These are phyloP conservation scores for Apotomis capreana DNA, from an alignment of 2,888 invertebrate species.

Conservation along the genomic window DNA sequence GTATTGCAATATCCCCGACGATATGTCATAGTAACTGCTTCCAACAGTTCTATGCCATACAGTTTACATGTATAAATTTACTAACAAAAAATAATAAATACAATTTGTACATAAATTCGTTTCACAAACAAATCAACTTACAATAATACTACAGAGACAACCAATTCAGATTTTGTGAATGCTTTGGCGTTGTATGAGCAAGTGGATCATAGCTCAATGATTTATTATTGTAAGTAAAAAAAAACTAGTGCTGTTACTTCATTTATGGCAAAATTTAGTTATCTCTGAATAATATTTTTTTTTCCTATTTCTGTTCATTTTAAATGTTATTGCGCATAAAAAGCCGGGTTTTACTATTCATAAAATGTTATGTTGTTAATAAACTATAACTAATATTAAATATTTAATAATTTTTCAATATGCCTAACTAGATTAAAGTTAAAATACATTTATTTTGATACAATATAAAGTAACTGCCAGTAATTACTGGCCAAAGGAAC, in stretches of 20 bases:
- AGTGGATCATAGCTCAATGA: not conserved
- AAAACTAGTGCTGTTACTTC: too few species aligned
- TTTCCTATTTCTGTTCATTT: too few species aligned
- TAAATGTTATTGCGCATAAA: too few species aligned
- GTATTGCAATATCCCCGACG: too few species aligned
- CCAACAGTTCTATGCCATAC: not conserved
- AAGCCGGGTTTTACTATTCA: too few species aligned
- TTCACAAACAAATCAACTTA: not conserved
- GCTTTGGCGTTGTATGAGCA: not conserved
- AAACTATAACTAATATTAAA: too few species aligned
- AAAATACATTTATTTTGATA: slow-evolving; percentile 2
- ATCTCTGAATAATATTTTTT: too few species aligned
- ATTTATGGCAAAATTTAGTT: too few species aligned
- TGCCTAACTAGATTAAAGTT: slow-evolving; percentile 22
- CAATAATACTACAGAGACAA: not conserved
- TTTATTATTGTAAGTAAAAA: too few species aligned
- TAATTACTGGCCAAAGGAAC: too few species aligned
- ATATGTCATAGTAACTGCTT: too few species aligned
- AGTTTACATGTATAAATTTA: not conserved
- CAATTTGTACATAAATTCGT: slow-evolving; percentile 30
- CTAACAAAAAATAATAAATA: slow-evolving; percentile 17
- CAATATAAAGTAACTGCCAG: not conserved
- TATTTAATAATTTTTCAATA: slow-evolving; percentile 4
- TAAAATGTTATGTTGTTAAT: too few species aligned
- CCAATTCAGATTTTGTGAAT: not conserved